A percentile compares a stretch with the other conserved stretches of the same genome.
These are phyloP conservation scores for Lontra canadensis DNA, from an alignment of 2,113 vertebrate genomes.

Conservation along the genomic window DNA sequence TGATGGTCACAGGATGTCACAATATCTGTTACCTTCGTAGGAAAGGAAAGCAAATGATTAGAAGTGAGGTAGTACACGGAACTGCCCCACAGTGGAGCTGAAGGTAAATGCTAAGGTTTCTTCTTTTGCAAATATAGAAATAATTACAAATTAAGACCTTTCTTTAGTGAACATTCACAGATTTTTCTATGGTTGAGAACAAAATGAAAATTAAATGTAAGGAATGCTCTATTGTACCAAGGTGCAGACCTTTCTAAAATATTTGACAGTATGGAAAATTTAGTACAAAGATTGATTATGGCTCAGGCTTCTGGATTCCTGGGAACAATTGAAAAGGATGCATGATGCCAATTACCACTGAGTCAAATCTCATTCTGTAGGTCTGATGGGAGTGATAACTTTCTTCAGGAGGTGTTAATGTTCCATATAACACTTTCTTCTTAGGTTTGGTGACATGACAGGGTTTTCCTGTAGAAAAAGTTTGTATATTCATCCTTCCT, in stretches of 20 bases:
- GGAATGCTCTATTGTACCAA: not conserved
- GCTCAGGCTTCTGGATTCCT: not conserved
- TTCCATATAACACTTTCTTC: not conserved
- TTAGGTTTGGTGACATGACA: not conserved
- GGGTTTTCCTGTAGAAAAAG: not conserved
- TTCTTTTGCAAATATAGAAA: conserved; percentile 28
- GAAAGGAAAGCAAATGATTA: not conserved
- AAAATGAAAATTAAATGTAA: conserved; percentile 20
- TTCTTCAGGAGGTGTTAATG: not conserved
- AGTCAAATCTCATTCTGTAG: not conserved
- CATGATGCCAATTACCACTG: not conserved
- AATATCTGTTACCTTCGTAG: not conserved
- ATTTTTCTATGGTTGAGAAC: not conserved
- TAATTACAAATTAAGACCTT: not conserved
- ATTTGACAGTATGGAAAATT: conserved; percentile 24
- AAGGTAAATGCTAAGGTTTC: not conserved
- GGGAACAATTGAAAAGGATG: not conserved
- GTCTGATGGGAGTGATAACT: not conserved
- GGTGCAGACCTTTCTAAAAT: not conserved
- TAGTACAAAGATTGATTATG: not conserved
- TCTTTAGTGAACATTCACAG: not conserved
- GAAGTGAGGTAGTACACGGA: not conserved
- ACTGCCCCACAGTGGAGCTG: not conserved
- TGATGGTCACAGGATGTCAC: not conserved
- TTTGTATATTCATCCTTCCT: not conserved